Evolutionary conservation across 2,113 vertebrate species (phyloP).

Genomic region (Periophthalmodon schlosseri): DNA sequence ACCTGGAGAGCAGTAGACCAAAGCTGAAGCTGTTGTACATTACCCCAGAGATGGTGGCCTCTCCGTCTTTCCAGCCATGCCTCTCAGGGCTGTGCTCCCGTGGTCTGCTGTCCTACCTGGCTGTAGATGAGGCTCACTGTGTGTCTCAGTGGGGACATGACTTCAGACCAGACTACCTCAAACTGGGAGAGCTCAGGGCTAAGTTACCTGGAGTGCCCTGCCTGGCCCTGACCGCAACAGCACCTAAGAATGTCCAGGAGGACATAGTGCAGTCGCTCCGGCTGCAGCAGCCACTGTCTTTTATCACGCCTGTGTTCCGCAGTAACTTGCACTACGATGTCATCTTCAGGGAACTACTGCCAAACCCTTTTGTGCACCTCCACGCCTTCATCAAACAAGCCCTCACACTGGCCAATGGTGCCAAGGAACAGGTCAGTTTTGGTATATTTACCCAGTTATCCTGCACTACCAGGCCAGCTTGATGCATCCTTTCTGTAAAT

Average conservation of each 20-base stretch:
- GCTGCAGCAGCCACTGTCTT: slow-evolving; percentile 81
- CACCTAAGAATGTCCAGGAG: slow-evolving; percentile 87
- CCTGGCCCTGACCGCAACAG: slow-evolving; percentile 92
- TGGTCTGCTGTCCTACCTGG: slow-evolving; percentile 85
- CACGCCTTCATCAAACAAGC: slow-evolving; percentile 86
- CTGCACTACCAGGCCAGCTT: neutral
- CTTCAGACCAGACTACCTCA: slow-evolving; percentile 94
- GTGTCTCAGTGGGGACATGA: slow-evolving; percentile 99
- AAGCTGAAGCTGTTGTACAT: slow-evolving; percentile 90
- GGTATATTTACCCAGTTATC: neutral
- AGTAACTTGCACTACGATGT: slow-evolving; percentile 93
- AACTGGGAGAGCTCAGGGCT: slow-evolving; percentile 83
- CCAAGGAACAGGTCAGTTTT: slow-evolving; percentile 50
- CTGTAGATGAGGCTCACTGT: slow-evolving; percentile 96
- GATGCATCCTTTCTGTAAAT: neutral
- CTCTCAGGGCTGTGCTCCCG: slow-evolving; percentile 83
- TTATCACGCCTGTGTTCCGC: slow-evolving; percentile 89
- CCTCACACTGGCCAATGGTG: slow-evolving; percentile 64
- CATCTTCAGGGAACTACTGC: slow-evolving; percentile 88
- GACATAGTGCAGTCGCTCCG: slow-evolving; percentile 82
- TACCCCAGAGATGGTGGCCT: slow-evolving; percentile 94
- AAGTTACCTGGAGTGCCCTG: slow-evolving; percentile 80
- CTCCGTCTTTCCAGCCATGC: slow-evolving; percentile 87
- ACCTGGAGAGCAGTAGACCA: slow-evolving; percentile 84
- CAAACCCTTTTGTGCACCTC: slow-evolving; percentile 82